Evolutionary conservation across 1,140 invertebrate genomes (phyloP).

Genomic region (Babylonia areolata): DNA sequence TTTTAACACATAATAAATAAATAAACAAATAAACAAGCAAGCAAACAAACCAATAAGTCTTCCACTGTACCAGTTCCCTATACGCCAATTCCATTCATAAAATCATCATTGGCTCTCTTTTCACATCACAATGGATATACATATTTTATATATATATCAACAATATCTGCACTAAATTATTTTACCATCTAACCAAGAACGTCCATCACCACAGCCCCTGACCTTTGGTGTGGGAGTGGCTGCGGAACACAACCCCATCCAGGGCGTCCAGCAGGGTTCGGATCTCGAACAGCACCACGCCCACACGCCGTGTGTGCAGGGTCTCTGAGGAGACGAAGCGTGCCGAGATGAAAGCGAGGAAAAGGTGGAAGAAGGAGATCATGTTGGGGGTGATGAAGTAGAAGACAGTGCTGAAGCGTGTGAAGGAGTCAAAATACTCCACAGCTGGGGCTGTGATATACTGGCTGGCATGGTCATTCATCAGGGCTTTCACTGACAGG

Average conservation of each 20-base stretch:
- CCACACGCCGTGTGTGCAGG: conserved; percentile 63
- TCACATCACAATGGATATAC: too few species aligned
- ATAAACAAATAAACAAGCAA: too few species aligned
- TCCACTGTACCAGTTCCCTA: too few species aligned
- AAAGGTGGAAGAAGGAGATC: conserved; percentile 67
- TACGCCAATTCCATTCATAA: too few species aligned
- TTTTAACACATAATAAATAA: too few species aligned
- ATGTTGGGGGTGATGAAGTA: conserved; percentile 73
- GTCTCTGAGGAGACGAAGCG: conserved; percentile 68
- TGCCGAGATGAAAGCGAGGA: conserved; percentile 62
- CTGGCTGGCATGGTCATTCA: conserved; percentile 70
- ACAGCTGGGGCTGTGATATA: conserved; percentile 67
- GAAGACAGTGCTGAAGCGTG: conserved; percentile 69
- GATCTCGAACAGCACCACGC: conserved; percentile 67
- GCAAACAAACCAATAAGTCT: too few species aligned
- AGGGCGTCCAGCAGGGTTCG: conserved; percentile 69
- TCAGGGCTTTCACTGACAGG: conserved; percentile 69
- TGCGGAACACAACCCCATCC: conserved; percentile 71
- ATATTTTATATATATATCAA: too few species aligned
- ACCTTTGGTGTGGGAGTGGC: conserved; percentile 53
- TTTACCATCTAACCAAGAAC: too few species aligned
- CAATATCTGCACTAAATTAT: too few species aligned
- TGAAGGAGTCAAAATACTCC: conserved; percentile 67
- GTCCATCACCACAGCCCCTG: too few species aligned
- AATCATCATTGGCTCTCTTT: too few species aligned